A percentile compares a stretch with the other conserved stretches of the same genome.
These are phyloP conservation scores for Condylura cristata DNA, from an alignment of 2,113 vertebrate genomes.

Conservation along the genomic window DNA sequence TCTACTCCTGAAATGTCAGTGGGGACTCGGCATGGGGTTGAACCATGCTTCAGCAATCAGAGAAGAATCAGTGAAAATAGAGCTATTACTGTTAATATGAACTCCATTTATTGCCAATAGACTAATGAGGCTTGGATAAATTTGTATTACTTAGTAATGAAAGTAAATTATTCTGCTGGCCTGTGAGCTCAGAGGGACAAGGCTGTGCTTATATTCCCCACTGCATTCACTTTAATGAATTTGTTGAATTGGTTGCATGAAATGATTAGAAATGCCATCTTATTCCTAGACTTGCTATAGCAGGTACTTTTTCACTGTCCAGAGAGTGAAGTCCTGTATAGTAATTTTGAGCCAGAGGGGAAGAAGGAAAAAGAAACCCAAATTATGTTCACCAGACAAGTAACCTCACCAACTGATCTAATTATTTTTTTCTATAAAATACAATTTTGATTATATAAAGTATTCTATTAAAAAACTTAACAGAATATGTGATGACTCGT, in stretches of 20 bases:
- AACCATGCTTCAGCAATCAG: neutral
- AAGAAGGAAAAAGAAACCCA: neutral
- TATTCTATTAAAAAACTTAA: neutral
- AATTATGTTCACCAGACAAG: neutral
- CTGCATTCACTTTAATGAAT: neutral
- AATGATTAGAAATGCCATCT: neutral
- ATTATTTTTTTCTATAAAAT: neutral
- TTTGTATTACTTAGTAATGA: neutral
- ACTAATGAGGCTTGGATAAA: neutral
- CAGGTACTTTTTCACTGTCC: neutral
- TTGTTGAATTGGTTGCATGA: neutral
- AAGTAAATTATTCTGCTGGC: neutral
- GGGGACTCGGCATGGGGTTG: neutral
- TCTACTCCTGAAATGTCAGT: neutral
- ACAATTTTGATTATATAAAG: neutral
- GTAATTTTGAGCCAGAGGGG: neutral
- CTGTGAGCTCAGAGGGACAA: neutral
- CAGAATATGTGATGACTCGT: neutral
- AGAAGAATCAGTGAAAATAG: neutral
- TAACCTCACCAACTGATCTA: neutral
- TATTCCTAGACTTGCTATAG: neutral
- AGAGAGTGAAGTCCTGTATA: neutral
- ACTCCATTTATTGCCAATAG: neutral
- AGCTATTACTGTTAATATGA: neutral
- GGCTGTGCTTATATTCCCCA: neutral